Evolutionary conservation across 2,888 invertebrate genomes (phyloP), one percentile per base, ranked within the genome.

Genomic region (Agelastica alni): DNA sequence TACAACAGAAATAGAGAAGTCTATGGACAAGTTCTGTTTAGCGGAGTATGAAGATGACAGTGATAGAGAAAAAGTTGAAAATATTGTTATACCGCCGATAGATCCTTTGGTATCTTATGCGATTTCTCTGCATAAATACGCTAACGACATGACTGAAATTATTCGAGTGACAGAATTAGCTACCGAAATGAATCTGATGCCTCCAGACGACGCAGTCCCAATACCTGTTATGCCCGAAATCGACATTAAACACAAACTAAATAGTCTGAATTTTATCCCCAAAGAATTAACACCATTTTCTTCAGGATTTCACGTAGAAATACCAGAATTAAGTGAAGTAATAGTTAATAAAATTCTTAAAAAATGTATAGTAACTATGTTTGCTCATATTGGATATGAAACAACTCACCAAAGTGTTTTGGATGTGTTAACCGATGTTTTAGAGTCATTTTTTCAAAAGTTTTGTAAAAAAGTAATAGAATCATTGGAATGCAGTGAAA

Each of bases 331-430:
- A 39, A 74, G 71, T 62, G 66, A 69, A 51, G 62, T 64, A 13
- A 63, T 75, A 34, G 72, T 74, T 3, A 73, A 68, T 58, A 64
- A 75, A 51, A 64, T 81, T 48, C 66, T 82, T 43, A 75, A 69
- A 31, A 80, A 82, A 66, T 73, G 78, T 44, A 75, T 81, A n/a
- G 78, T 76, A 28, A 73, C 78, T 42, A 67, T 82, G 59, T 71
- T 80, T 60, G 81, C 81, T 26, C 82, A 82, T 60, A 76, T 80
- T 53, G 82, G 82, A 51, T 83, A 75, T 70, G 80, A 81, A 71
- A 78, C 72, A 7, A 77, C 80, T 3, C 77, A 78, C 18, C 78
- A 80, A 64, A 76, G 77, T 60, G 76, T 79, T 28, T 65, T 82
- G 45, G 78, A 80, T 60, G 73, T 79, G 1, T 63, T 81, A 31